phyloP scores from a whole-genome alignment of 2,113 vertebrate species.

The Columba janthina region DNA sequence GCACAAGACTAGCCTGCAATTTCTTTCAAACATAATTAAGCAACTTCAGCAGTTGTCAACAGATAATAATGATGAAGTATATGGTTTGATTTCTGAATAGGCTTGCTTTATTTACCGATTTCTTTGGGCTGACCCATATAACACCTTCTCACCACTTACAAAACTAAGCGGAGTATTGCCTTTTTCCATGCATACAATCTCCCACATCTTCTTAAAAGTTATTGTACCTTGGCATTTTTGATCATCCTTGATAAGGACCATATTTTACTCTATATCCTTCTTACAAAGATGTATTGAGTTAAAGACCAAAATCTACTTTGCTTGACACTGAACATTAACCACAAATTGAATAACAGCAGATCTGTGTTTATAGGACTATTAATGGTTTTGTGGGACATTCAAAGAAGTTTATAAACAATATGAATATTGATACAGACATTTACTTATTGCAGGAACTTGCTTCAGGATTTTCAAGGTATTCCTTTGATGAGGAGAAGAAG shows the following conservation, averaged over 20 bases:
- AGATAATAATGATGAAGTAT: neutral
- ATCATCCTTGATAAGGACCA: neutral
- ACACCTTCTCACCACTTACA: neutral
- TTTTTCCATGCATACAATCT: neutral
- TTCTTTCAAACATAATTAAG: neutral
- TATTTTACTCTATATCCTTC: neutral
- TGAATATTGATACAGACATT: neutral
- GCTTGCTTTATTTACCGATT: neutral
- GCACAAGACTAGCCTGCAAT: neutral
- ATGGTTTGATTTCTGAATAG: neutral
- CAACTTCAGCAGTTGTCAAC: neutral
- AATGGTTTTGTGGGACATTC: neutral
- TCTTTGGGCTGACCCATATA: neutral
- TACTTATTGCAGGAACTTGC: neutral
- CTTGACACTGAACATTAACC: neutral
- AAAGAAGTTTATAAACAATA: neutral
- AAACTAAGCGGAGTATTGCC: neutral
- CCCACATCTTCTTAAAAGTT: neutral
- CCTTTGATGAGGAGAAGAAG: neutral
- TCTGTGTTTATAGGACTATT: neutral
- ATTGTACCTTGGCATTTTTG: neutral
- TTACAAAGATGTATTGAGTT: neutral
- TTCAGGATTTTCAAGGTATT: neutral
- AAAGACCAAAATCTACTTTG: neutral
- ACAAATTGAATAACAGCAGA: neutral